A percentile compares a stretch with the other conserved stretches of the same genome.
These are phyloP conservation scores for Zaprionus obscuricornis DNA, from an alignment of 2,888 invertebrate genomes.

Conservation along the genomic window DNA sequence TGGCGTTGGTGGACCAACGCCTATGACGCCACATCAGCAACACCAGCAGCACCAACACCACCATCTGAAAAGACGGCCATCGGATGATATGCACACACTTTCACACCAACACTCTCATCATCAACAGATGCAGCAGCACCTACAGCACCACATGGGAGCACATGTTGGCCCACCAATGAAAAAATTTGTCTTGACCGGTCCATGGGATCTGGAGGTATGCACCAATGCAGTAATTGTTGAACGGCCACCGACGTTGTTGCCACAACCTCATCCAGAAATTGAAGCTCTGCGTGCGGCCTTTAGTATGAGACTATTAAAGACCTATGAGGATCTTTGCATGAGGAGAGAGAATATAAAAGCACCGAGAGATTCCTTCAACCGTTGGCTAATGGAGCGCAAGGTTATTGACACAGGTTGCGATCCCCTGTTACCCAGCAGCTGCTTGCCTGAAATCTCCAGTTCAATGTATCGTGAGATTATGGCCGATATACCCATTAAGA, in stretches of 20 bases:
- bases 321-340: slow-evolving; percentile 97
- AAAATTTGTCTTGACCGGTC: slow-evolving; percentile 94
- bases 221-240: slow-evolving; percentile 94
- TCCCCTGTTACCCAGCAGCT: slow-evolving; percentile 95
- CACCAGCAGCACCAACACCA: slow-evolving; percentile 72
- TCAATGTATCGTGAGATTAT: slow-evolving; percentile 99
- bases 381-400: slow-evolving; percentile 98
- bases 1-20: slow-evolving; percentile 63
- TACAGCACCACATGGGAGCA: slow-evolving; percentile 62
- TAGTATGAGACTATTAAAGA: slow-evolving; percentile 92
- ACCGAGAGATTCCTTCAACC: slow-evolving; percentile 97
- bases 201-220: slow-evolving; percentile 97
- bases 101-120: slow-evolving; percentile 59
- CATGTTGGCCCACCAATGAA: slow-evolving; percentile 89
- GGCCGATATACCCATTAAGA: slow-evolving; percentile 98
- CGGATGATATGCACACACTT: slow-evolving; percentile 82
- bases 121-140: slow-evolving; percentile 67
- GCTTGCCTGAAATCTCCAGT: slow-evolving; percentile 95
- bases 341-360: slow-evolving; percentile 96
- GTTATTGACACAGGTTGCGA: slow-evolving; percentile 95
- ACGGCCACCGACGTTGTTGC: slow-evolving; percentile 91
- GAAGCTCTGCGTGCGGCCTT: slow-evolving; percentile 93
- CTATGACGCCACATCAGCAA: slow-evolving; percentile 72
- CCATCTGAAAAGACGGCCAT: slow-evolving; percentile 81
- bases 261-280: slow-evolving; percentile 97